Evolutionary conservation across 2,888 invertebrate genomes (phyloP), one percentile per base, ranked within the genome.

Genomic region (Lochmaea capreae): DNA sequence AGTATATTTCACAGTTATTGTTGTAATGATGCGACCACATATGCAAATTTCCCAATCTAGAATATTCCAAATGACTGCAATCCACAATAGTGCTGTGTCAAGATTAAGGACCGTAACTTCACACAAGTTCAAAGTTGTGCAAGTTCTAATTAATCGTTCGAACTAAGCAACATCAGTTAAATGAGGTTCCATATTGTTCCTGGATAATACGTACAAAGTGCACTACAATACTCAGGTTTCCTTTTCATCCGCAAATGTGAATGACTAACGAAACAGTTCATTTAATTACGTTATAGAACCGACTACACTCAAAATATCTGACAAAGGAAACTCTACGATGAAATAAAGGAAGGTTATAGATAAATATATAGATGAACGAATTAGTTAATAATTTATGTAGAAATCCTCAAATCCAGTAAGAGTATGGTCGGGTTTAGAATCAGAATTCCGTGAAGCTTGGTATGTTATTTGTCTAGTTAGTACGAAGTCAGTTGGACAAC

Each of bases 51-150:
- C n/a, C 39, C 33, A 39, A 39, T 39, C 33, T 61, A 14, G 61
- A 39, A 33, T 9, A 61, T 39, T 61, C 33, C 14, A 16, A 61
- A 61, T 61, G 39, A 61, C 61, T 39, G 39, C n/a, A 39, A 61
- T 33, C n/a, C 14, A 61, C 61, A 61, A 61, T 61, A 33, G 33
- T 61, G n/a, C 14, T 26, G 3, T 61, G 61, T 61, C n/a, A 39
- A 26, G 61, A 61, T 61, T 61, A 39, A 61, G 39, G 61, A 39
- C 61, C 39, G n/a, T 39, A 61, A 61, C 61, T 61, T 61, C n/a
- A 61, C 14, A 61, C 61, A 61, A 39, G 61, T 61, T 61, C 61
- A 61, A 61, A 61, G 61, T 61, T 61, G 61, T 61, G 61, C 33
- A 61, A 16, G 33, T 11, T 39, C 61, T 61, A 61, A 39, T 14